phyloP scores from a whole-genome alignment of 1,140 invertebrate species.

The Bombus soroeensis region DNA sequence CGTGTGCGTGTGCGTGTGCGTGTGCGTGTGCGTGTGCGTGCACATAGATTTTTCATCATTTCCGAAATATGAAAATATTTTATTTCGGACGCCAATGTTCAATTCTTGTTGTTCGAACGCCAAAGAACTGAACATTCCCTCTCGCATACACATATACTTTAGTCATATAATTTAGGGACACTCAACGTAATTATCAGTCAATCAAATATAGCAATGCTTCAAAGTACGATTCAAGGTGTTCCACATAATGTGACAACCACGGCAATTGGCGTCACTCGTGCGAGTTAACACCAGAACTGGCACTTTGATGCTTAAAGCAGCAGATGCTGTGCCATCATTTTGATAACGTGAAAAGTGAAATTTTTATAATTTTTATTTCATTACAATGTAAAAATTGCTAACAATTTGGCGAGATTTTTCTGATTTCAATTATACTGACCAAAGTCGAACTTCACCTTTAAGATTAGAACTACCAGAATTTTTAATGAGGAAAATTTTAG shows the following conservation, averaged over 20 bases:
- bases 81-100: not conserved
- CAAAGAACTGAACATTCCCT: not conserved
- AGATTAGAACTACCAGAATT: not conserved
- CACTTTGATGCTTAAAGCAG: not conserved
- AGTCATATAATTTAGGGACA: not conserved
- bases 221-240: not conserved
- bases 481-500: not conserved
- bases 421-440: not conserved
- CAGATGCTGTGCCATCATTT: not conserved
- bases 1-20: too few relatives aligned
- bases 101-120: not conserved
- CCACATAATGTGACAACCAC: not conserved
- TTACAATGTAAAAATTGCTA: not conserved
- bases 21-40: too few relatives aligned
- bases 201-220: not conserved
- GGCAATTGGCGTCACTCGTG: not conserved
- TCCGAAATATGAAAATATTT: not conserved
- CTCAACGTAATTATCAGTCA: not conserved
- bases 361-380: slow-evolving; percentile 9
- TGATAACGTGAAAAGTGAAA: not conserved
- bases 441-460: not conserved
- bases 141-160: not conserved
- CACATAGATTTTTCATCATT: not conserved
- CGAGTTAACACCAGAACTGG: not conserved
- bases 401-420: not conserved